A percentile compares a stretch with the other conserved stretches of the same genome.
Conservation (phyloP, 1,140 invertebrate genomes). For the Glossosoma conforme region DNA sequence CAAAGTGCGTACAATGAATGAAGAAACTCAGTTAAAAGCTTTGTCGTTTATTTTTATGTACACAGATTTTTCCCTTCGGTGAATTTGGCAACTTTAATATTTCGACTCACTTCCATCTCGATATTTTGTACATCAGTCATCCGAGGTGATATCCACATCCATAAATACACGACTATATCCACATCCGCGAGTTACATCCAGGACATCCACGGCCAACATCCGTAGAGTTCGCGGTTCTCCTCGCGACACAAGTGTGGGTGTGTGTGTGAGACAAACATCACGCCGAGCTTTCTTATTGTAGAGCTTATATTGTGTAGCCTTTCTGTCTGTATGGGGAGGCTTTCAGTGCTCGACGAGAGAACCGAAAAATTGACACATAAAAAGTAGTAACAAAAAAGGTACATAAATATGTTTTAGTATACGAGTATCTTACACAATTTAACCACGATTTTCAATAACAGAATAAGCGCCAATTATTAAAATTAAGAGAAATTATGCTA, state of each 20-base stretch:
- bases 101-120: not conserved
- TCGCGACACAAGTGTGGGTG: not conserved
- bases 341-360: no score
- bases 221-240: not conserved
- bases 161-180: not conserved
- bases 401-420: no score
- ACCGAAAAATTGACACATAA: no score
- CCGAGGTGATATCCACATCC: not conserved
- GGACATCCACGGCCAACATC: not conserved
- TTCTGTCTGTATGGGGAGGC: not conserved
- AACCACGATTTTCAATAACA: not conserved
- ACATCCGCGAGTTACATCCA: not conserved
- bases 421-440: no score
- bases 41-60: no score
- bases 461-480: constrained; percentile 1
- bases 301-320: constrained; percentile 12
- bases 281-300: constrained; percentile 31
- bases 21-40: no score
- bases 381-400: no score
- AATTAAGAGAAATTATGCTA: not conserved
- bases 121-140: constrained; percentile 18
- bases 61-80: no score
- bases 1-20: no score
- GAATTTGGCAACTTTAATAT: no score
- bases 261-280: constrained; percentile 27